These are phyloP conservation scores for Nebria ingens DNA, from an alignment of 1,140 invertebrate species.

Conservation along the genomic window DNA sequence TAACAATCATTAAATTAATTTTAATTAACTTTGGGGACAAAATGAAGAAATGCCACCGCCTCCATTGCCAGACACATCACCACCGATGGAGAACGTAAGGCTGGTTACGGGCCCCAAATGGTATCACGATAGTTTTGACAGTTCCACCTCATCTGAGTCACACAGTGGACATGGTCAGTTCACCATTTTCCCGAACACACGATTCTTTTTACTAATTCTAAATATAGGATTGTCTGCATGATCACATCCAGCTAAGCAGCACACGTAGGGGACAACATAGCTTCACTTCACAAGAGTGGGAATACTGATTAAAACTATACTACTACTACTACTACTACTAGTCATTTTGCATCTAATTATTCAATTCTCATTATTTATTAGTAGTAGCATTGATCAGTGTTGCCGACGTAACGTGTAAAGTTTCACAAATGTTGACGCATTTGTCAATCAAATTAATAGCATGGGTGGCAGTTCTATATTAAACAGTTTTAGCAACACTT, in stretches of 20 bases:
- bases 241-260: not conserved
- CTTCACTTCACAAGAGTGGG: too few species aligned
- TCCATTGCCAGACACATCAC: not conserved
- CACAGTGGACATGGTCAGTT: not conserved
- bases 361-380: too few species aligned
- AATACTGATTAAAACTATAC: not conserved
- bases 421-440: too few species aligned
- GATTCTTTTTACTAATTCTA: too few species aligned
- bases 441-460: too few species aligned
- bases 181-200: not conserved
- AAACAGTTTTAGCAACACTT: not conserved
- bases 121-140: slow-evolving; percentile 3
- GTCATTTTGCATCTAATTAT: too few species aligned
- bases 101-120: not conserved
- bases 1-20: too few species aligned
- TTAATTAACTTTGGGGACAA: too few species aligned
- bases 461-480: too few species aligned
- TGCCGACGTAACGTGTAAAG: too few species aligned
- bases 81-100: not conserved
- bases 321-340: not conserved
- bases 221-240: not conserved
- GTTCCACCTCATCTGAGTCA: not conserved
- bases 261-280: not conserved
- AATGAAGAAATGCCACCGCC: not conserved
- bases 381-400: too few species aligned